Evolutionary conservation across 2,888 invertebrate genomes (phyloP), one percentile per base, ranked within the genome.

Genomic region (Ochropleura leucogaster): DNA sequence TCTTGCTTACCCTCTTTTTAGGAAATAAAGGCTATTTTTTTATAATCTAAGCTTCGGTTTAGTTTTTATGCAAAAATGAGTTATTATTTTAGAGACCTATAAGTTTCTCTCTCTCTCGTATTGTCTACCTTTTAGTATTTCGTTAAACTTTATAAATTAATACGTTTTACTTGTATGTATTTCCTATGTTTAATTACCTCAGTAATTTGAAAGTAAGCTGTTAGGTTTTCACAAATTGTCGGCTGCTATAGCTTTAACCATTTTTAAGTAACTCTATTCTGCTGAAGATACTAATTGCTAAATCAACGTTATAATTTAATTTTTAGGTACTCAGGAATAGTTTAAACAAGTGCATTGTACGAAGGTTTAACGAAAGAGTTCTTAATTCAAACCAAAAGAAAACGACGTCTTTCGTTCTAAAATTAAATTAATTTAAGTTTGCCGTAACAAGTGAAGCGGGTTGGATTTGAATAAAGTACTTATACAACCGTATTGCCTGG

Each of bases 401-500:
- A 51, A 72, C 57, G 20, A 46, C n/a, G n/a, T 12, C 12, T 2
- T 8, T 30, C 7, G 42, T 47, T 57, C 8, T 57, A 62, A 79
- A 76, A 68, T 76, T 57, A 53, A 68, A 68, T 76, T 57, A 53
- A 68, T 64, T 66, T 72, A 30, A 60, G 63, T 68, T 74, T 44
- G 44, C 40, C 47, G 30, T 73, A 60, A 68, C 60, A 65, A 84
- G 72, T 68, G 80, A 77, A 64, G 67, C 71, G 53, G 74, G 55
- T 68, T 66, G 77, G 66, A 77, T 84, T 74, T 82, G 77, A 71
- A 80, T 77, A 74, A 80, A 62, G 62, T 44, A 62, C n/a, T 49
- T 46, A 74, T 72, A 76, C 69, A 60, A 46, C 57, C 51, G 71
- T 64, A 69, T 77, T 77, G 82, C 70, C 42, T 80, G 84, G 83